Evolutionary conservation across 2,113 vertebrate genomes (phyloP), one percentile per base, ranked within the genome.

Genomic region (Tiliqua scincoides): DNA sequence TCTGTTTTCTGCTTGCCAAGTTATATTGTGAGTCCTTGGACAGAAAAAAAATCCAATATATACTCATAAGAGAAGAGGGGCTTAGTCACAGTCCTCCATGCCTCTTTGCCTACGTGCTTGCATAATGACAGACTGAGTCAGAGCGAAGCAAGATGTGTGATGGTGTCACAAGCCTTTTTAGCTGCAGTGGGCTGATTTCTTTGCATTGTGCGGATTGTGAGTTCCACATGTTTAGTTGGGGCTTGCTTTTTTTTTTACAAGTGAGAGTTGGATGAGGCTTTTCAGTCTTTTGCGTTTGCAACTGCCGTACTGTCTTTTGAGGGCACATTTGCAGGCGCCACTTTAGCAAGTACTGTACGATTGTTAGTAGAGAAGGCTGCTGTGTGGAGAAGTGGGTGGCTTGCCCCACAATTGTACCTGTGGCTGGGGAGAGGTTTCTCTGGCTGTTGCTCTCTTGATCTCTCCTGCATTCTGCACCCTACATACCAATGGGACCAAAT

Each of bases 71-170:
- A 23, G 63, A 9, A 65, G 63, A 0, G 0, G 80, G 35, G n/a
- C 15, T 85, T 76, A 27, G 85, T 94, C 85, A 80, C 79, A 57
- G 75, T 79, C 57, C 57, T 86, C 87, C 62, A 79, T 76, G 21
- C 1, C 73, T 68, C 61, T 15, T 65, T 75, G 86, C 91, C 92
- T 72, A 17, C 84, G 54, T 0, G 9, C 79, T 91, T 74, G 30
- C 78, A 68, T 40, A 59, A 70, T 10, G 48, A 71, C 89, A 81
- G 52, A 73, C 71, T 94, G 93, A 95, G 85, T 94, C 92, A 93
- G 71, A 0, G 0, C 57, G 3, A 32, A 86, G 75, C 27, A 43
- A 87, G 73, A 21, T 76, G 91, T 61, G 73, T 81, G 80, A 63
- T 61, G 4, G 20, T 82, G 73, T 61, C 65, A 85, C 21, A 5